A percentile compares a stretch with the other conserved stretches of the same genome.
Conservation (phyloP, 92 coral and sea anemone species). For the Galaxea fascicularis region DNA sequence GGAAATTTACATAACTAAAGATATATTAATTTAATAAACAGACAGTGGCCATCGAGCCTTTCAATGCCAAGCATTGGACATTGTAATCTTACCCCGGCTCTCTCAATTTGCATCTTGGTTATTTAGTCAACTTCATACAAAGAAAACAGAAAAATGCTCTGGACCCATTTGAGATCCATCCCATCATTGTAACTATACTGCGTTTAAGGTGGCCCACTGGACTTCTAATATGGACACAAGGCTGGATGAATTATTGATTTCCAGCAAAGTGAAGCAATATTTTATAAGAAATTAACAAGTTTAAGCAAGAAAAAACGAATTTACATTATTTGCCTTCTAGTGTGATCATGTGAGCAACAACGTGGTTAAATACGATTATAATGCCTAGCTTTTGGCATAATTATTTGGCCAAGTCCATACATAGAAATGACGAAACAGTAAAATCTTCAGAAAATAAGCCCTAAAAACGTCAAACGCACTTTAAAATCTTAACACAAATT, state of each 20-base stretch:
- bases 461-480: background rate
- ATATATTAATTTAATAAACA: too few species aligned
- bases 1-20: too few species aligned
- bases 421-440: background rate
- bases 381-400: background rate
- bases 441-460: background rate
- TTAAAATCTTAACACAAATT: background rate
- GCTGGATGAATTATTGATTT: background rate
- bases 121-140: background rate
- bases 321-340: background rate
- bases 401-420: background rate
- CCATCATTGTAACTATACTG: background rate
- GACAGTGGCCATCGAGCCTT: too few species aligned
- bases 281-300: background rate
- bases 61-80: background rate
- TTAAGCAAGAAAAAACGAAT: background rate
- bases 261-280: background rate
- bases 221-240: background rate
- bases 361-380: background rate
- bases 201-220: background rate
- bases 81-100: background rate
- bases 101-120: slow-evolving; percentile 4
- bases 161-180: background rate
- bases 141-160: background rate
- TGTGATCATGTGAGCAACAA: background rate